These are phyloP conservation scores for Baccha elongata DNA, from an alignment of 2,888 invertebrate genomes.

Conservation along the genomic window DNA sequence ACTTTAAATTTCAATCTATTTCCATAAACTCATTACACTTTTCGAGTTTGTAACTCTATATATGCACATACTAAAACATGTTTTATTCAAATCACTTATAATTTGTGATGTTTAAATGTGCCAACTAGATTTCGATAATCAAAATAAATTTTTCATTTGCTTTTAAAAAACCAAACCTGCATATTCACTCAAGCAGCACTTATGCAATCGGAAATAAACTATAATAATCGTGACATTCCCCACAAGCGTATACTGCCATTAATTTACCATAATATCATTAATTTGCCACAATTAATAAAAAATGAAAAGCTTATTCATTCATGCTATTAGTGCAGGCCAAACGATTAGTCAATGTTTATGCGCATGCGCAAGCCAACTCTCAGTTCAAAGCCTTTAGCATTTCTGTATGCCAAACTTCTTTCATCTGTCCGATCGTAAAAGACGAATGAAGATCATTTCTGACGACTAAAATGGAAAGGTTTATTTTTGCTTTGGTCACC, in stretches of 20 bases:
- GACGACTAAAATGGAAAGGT: constrained; percentile 27
- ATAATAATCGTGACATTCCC: constrained; percentile 44
- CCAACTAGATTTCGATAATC: constrained; percentile 1
- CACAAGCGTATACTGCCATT: constrained; percentile 44
- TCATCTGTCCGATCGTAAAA: constrained; percentile 61
- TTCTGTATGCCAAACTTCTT: constrained; percentile 47
- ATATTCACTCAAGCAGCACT: constrained; percentile 6
- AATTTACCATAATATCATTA: constrained; percentile 60
- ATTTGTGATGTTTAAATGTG: not conserved
- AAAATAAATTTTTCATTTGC: constrained; percentile 4
- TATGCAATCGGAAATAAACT: constrained; percentile 28
- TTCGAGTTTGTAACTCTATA: too few relatives aligned
- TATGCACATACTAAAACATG: too few relatives aligned
- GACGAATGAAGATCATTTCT: constrained; percentile 53
- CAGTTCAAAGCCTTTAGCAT: constrained; percentile 13
- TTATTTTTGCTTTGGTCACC: not conserved
- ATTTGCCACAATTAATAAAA: constrained; percentile 67
- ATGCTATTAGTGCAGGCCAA: constrained; percentile 63
- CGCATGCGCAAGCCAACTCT: constrained; percentile 1
- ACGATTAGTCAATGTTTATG: constrained; percentile 69
- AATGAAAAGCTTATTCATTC: constrained; percentile 69
- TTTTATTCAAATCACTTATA: too few relatives aligned
- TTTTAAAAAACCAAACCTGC: not conserved
- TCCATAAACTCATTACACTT: too few relatives aligned
- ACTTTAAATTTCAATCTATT: too few relatives aligned